Percentiles rank a stretch among this genome's conserved stretches.
phyloP scores from a whole-genome alignment of 1,140 invertebrate species.

The Lepidurus couesii region DNA sequence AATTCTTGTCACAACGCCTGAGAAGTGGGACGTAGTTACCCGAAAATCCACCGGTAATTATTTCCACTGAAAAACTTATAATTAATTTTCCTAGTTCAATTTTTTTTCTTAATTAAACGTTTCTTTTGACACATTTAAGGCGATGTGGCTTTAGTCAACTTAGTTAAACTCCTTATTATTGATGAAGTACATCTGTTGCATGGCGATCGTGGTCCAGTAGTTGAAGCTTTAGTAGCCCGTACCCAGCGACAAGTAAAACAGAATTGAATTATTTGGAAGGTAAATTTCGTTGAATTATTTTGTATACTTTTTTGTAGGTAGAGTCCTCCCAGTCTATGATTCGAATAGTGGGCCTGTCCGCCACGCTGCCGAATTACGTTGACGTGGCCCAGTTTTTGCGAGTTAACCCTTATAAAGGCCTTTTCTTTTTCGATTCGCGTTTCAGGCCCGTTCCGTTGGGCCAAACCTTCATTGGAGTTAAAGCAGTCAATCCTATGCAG shows the following conservation, averaged over 20 bases:
- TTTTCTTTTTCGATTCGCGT: conserved; percentile 96
- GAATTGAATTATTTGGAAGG: not conserved
- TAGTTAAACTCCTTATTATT: conserved; percentile 92
- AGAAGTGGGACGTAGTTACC: conserved; percentile 99
- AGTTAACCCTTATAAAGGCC: conserved; percentile 85
- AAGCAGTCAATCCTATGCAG: conserved; percentile 66
- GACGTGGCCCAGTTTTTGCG: conserved; percentile 92
- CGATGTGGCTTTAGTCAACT: conserved; percentile 80
- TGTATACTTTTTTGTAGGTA: conserved; percentile 52
- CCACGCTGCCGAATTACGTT: conserved; percentile 95
- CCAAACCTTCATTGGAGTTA: conserved; percentile 88
- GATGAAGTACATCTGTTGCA: conserved; percentile 98
- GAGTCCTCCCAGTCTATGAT: conserved; percentile 96
- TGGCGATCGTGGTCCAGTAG: conserved; percentile 93
- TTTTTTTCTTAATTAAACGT: not conserved
- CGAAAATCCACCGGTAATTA: conserved; percentile 68
- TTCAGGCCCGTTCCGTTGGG: conserved; percentile 93
- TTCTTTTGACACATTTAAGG: conserved; percentile 49
- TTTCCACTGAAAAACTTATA: not conserved
- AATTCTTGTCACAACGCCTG: conserved; percentile 97
- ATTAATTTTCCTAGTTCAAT: not conserved
- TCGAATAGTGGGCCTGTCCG: conserved; percentile 93
- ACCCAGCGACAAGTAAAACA: conserved; percentile 72
- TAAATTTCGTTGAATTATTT: conserved; percentile 19
- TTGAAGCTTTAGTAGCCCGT: conserved; percentile 93